Base-by-base conservation (phyloP, 2,797 vertebrate species). In the Ceyx erithaca region DNA sequence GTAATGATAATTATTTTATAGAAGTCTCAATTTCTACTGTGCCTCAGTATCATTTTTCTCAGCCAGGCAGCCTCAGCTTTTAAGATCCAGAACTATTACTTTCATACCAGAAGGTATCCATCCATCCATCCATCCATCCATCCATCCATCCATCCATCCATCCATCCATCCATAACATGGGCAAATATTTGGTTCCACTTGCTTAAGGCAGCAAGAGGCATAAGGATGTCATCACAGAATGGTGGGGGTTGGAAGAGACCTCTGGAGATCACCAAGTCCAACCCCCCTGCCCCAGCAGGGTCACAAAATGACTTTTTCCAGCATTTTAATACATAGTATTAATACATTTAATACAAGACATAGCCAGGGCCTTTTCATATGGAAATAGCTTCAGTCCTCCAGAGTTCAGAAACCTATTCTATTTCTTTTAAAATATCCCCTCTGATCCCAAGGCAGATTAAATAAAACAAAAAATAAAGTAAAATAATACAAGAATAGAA, bases 361-460 rank as follows among this genome's bases (percentile, higher is more conserved):
- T 0, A 80, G 76, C 76, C 76, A 93, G 69, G 31, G 16, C 37
- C 62, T 83, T 89, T 94, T 89, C 63, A 59, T 78, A 83, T 1
- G 6, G 87, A 94, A 95, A 94, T 30, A 89, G 30, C 51, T 89
- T 91, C 70, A 89, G 71, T 33, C 82, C 94, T 94, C 76, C 76
- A 78, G 63, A 84, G 59, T 87, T 84, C 85, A 91, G 67, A 89
- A 89, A 91, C 81, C n/a, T 61, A 85, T 91, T 85, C 31, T 3
- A 67, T 84, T 85, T 76, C 87, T 94, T 92, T 79, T 59, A 87
- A 91, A 95, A 93, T 78, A 76, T 48, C 72, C 93, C 75, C 40
- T 31, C 37, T 87, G 87, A 85, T 73, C 84, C 58, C 85, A 69
- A 71, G 5, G 58, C 33, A 90, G 37, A 85, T 45, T 92, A 94